Conservation (phyloP, 2,888 invertebrate species). For the Tachina lurida region DNA sequence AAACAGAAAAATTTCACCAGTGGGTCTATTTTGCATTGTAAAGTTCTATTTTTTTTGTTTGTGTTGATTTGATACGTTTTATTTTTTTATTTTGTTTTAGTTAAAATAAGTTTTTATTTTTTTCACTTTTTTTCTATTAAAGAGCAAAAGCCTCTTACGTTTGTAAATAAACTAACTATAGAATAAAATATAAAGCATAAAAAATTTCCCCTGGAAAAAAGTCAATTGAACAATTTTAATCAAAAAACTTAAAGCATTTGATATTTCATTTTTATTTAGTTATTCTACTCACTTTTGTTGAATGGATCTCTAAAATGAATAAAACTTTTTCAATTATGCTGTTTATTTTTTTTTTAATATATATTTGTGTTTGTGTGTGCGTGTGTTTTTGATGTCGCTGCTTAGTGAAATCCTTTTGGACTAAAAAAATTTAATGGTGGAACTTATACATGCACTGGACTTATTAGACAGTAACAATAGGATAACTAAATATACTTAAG, state of each 20-base stretch:
- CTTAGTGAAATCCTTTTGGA: neutral
- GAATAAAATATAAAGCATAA: slow-evolving; percentile 40
- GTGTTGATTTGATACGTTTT: neutral
- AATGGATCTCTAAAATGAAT: slow-evolving; percentile 66
- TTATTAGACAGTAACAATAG: slow-evolving; percentile 2
- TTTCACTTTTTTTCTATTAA: neutral
- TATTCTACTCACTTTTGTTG: slow-evolving; percentile 47
- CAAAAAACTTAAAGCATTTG: slow-evolving; percentile 63
- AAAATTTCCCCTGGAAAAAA: neutral
- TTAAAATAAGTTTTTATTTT: slow-evolving; percentile 1
- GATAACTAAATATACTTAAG: neutral
- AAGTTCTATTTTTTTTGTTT: slow-evolving; percentile 14
- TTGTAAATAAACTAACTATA: slow-evolving; percentile 22
- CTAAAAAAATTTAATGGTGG: slow-evolving; percentile 1
- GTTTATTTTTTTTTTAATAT: neutral
- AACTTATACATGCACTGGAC: slow-evolving; percentile 32
- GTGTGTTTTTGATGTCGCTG: neutral
- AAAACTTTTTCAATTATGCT: slow-evolving; percentile 69
- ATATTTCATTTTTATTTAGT: slow-evolving; percentile 41
- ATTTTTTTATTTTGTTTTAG: slow-evolving; percentile 6
- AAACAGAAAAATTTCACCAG: slow-evolving; percentile 56
- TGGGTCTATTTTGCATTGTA: slow-evolving; percentile 62
- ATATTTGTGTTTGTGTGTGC: neutral
- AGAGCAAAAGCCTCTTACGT: slow-evolving; percentile 1
- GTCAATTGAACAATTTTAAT: slow-evolving; percentile 55